Conservation (phyloP, 2,888 invertebrate genomes). For the Lomographa bimaculata region DNA sequence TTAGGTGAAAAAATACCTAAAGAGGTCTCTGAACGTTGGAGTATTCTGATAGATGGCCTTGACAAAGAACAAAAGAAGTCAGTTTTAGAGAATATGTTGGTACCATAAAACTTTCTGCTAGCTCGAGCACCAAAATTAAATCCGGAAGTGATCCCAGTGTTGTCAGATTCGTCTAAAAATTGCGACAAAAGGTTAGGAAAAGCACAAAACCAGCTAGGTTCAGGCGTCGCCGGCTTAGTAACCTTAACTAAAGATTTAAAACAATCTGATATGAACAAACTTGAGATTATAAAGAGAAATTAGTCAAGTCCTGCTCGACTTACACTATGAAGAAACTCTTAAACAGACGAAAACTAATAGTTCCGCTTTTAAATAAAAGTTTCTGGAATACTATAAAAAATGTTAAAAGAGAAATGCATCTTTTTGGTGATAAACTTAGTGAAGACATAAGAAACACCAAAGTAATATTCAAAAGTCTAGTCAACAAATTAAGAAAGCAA, state of each 20-base stretch:
- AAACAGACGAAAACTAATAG: constrained; percentile 1
- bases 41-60: neutral
- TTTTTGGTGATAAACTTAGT: constrained; percentile 1
- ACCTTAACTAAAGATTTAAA: constrained; percentile 2
- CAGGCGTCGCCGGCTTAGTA: constrained; percentile 5
- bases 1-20: neutral
- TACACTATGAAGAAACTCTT: constrained; percentile 2
- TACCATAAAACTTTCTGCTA: constrained; percentile 5
- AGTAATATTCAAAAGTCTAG: neutral
- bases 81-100: neutral
- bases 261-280: neutral
- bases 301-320: constrained; percentile 3
- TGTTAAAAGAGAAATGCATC: neutral
- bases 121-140: constrained; percentile 6
- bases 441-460: neutral
- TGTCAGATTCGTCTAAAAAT: constrained; percentile 3
- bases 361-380: neutral
- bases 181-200: constrained; percentile 6
- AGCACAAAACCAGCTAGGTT: constrained; percentile 8
- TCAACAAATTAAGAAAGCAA: neutral
- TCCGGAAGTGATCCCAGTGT: constrained; percentile 1
- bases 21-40: constrained; percentile 11
- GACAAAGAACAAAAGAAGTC: neutral
- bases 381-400: neutral
- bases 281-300: constrained; percentile 8